Evolutionary conservation across 2,113 vertebrate genomes (phyloP).

Genomic region (Lepisosteus osseus): DNA sequence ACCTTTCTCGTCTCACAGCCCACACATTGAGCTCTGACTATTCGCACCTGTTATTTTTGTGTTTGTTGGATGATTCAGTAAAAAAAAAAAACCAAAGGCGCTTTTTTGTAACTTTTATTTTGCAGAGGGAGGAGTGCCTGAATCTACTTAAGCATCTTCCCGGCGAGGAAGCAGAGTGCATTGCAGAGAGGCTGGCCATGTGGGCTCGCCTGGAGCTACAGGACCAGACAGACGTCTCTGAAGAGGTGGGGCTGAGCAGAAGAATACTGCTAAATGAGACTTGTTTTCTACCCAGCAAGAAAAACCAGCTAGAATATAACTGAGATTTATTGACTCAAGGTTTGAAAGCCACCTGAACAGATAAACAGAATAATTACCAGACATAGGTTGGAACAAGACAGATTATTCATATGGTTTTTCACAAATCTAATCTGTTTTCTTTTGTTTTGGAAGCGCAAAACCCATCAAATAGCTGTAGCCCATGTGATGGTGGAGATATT

Average conservation of each 20-base stretch:
- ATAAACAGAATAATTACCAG: too few relatives aligned
- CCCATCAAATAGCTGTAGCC: conserved; percentile 66
- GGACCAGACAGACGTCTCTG: conserved; percentile 65
- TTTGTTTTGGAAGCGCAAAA: conserved; percentile 65
- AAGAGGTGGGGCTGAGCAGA: conserved; percentile 50
- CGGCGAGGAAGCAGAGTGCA: conserved; percentile 64
- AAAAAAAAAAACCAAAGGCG: too few relatives aligned
- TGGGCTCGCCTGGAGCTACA: conserved; percentile 78
- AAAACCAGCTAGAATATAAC: too few relatives aligned
- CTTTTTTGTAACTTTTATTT: neutral
- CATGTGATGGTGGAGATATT: conserved; percentile 76
- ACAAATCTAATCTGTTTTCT: conserved; percentile 2
- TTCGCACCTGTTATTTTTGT: neutral
- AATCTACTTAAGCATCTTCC: conserved; percentile 70
- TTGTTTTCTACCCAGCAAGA: too few relatives aligned
- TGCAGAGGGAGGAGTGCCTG: conserved; percentile 75
- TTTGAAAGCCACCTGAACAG: too few relatives aligned
- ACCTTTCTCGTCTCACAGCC: too few relatives aligned
- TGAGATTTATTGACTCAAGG: too few relatives aligned
- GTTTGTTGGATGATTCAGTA: too few relatives aligned
- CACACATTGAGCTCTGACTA: neutral
- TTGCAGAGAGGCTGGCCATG: conserved; percentile 70
- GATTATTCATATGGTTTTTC: too few relatives aligned
- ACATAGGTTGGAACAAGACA: too few relatives aligned
- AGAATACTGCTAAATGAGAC: too few relatives aligned